Base-by-base conservation (phyloP, 2,113 vertebrate genomes). In the Pholis gunnellus region DNA sequence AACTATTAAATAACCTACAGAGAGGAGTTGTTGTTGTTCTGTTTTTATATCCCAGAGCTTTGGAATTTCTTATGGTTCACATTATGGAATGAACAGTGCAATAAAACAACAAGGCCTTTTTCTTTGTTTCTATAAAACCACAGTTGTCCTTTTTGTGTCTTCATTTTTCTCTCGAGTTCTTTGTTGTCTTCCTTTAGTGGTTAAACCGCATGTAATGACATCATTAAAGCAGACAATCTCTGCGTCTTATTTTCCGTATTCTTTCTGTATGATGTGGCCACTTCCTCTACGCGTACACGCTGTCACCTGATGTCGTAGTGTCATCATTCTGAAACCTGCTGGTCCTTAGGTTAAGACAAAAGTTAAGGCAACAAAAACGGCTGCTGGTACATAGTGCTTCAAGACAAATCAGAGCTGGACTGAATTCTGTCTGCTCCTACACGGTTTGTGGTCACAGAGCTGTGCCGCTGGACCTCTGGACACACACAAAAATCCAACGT, bases 1-100 rank as follows among this genome's bases (percentile, higher is more conserved):
- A 80, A 56, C 63, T 64, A 72, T 91, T 91, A 82, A 92, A 94
- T 89, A 89, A 84, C 73, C 87, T 83, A 85, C 60, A 91, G 72
- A 90, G 82, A 88, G 69, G 74, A 87, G 69, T 50, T 79, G 69
- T 54, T 79, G 11, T 22, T 66, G 61, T 57, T 72, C 75, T 75
- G 79, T 69, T 82, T 70, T 82, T 78, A 50, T 72, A 72, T 85
- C 89, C 91, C 90, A 90, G 91, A 91, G 91, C 77, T 91, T 92
- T 90, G 91, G 89, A 91, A 92, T 90, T 89, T 91, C 83, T 80
- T 82, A 88, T 81, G 87, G 90, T 94, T 95, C 94, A 95, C 94
- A 94, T 94, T 95, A 92, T 87, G 92, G 94, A 94, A 93, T 93
- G 87, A 91, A 94, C 92, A 95, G 94, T 95, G 93, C 93, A 95